Evolutionary conservation across 1,140 invertebrate genomes (phyloP).

Genomic region (Telenomus remus): DNA sequence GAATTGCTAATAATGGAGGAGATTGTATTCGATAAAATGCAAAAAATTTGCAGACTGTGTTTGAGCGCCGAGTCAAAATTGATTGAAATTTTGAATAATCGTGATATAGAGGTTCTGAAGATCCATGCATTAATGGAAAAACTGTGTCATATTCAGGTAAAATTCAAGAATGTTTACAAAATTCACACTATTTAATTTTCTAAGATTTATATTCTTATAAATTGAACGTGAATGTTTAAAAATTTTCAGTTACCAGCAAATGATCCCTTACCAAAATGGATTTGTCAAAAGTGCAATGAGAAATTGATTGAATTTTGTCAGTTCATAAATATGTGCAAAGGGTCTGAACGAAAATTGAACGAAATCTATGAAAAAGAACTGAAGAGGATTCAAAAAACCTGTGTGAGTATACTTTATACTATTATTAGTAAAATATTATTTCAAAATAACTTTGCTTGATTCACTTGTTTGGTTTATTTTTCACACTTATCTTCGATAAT

Average conservation of each 20-base stretch:
- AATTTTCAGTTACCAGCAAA: constrained; percentile 27
- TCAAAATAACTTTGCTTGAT: too few relatives aligned
- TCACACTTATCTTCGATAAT: too few relatives aligned
- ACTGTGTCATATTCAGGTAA: constrained; percentile 29
- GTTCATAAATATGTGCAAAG: constrained; percentile 39
- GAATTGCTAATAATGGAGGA: too few relatives aligned
- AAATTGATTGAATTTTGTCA: constrained; percentile 29
- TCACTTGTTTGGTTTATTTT: too few relatives aligned
- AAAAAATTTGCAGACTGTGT: constrained; percentile 24
- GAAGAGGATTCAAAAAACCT: constrained; percentile 4
- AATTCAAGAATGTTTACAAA: constrained; percentile 2
- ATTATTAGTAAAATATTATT: neutral
- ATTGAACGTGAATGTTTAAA: too few relatives aligned
- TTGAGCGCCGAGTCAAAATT: constrained; percentile 14
- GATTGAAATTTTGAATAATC: constrained; percentile 24
- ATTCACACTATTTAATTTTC: neutral
- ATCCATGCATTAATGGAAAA: constrained; percentile 22
- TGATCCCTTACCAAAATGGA: constrained; percentile 36
- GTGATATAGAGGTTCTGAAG: constrained; percentile 20
- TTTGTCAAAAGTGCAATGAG: constrained; percentile 39
- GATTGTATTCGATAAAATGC: constrained; percentile 2
- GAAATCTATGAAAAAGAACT: constrained; percentile 28
- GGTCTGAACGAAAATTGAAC: constrained; percentile 33
- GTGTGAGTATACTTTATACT: constrained; percentile 2
- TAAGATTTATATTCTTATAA: neutral